phyloP scores from a whole-genome alignment of 2,797 vertebrate genomes.

The Champsocephalus esox region DNA sequence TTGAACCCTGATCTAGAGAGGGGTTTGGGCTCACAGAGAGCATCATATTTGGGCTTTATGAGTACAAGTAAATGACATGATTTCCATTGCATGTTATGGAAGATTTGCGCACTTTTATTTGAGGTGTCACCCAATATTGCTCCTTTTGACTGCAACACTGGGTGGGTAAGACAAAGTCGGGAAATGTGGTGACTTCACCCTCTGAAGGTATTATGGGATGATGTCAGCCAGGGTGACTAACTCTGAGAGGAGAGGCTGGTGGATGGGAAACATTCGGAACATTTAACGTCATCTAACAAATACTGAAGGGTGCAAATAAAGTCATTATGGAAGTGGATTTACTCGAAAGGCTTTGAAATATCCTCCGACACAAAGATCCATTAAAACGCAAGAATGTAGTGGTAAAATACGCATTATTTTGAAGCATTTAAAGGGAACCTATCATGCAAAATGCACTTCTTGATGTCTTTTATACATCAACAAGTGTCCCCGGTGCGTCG shows the following conservation, averaged over 20 bases:
- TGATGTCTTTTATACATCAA: too few species aligned
- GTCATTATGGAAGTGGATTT: too few species aligned
- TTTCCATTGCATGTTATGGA: neutral
- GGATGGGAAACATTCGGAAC: slow-evolving; percentile 27
- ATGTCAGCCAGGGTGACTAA: slow-evolving; percentile 65
- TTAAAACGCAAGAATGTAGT: neutral
- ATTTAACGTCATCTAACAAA: slow-evolving; percentile 8
- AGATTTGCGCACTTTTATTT: neutral
- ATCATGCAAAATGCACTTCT: too few species aligned
- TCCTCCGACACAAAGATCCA: neutral
- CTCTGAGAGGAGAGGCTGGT: slow-evolving; percentile 26
- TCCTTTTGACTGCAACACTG: neutral
- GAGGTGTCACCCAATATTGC: neutral
- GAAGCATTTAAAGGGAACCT: too few species aligned
- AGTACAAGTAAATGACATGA: neutral
- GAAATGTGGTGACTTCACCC: slow-evolving; percentile 71
- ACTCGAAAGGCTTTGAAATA: too few species aligned
- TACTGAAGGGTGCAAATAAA: too few species aligned
- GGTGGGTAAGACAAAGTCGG: slow-evolving; percentile 33
- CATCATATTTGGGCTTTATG: neutral
- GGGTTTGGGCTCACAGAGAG: neutral
- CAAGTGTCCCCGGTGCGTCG: too few species aligned
- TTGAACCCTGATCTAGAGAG: neutral
- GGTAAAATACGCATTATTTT: neutral
- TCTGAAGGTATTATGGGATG: slow-evolving; percentile 43